Evolutionary conservation across 2,888 invertebrate genomes (phyloP).

Genomic region (Spisula subtruncata): DNA sequence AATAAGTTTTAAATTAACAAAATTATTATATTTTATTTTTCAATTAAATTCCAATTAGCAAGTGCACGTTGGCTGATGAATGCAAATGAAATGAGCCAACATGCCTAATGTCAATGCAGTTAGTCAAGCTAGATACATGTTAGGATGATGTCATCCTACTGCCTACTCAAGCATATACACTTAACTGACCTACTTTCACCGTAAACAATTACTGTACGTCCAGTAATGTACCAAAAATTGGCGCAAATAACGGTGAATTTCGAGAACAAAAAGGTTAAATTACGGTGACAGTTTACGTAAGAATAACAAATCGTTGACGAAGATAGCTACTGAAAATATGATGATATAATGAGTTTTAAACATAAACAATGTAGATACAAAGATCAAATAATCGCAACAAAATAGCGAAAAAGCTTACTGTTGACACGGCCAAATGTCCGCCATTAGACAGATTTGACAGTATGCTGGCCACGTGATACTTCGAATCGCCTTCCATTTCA

Average conservation of each 20-base stretch:
- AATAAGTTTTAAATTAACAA: not conserved
- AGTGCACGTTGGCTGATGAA: slow-evolving; percentile 20
- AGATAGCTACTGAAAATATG: not conserved
- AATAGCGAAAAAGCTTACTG: slow-evolving; percentile 71
- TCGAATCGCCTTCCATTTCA: slow-evolving; percentile 80
- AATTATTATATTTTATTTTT: slow-evolving; percentile 15
- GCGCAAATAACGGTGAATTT: not conserved
- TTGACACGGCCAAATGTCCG: slow-evolving; percentile 74
- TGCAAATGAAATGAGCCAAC: slow-evolving; percentile 50
- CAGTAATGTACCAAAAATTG: slow-evolving; percentile 13
- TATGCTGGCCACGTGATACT: slow-evolving; percentile 87
- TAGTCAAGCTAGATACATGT: slow-evolving; percentile 73
- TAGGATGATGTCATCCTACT: slow-evolving; percentile 67
- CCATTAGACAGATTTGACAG: slow-evolving; percentile 87
- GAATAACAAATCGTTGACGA: not conserved
- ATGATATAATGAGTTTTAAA: not conserved
- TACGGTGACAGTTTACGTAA: not conserved
- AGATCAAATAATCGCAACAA: not conserved
- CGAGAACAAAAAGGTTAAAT: slow-evolving; percentile 53
- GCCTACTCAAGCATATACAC: slow-evolving; percentile 70
- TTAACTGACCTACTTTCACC: slow-evolving; percentile 69
- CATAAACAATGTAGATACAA: not conserved
- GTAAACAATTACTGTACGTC: slow-evolving; percentile 50
- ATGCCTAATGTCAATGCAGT: slow-evolving; percentile 59
- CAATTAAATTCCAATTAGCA: slow-evolving; percentile 36